A percentile compares a stretch with the other conserved stretches of the same genome.
Evolutionary conservation across 2,888 invertebrate species (phyloP).

Genomic region (Andrena praecox): DNA sequence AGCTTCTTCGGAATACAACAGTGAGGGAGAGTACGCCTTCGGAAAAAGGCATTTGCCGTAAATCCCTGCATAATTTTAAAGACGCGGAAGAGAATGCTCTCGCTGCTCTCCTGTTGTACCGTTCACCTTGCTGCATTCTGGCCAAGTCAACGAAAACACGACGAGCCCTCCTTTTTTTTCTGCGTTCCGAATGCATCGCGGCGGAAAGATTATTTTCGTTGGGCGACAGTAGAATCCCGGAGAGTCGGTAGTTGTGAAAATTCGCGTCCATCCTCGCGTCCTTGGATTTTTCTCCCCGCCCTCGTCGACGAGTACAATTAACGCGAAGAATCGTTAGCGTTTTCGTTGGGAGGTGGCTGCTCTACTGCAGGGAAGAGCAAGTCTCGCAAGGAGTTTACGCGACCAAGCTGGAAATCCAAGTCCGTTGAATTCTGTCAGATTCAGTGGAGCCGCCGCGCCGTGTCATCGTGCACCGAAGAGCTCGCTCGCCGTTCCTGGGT

Average conservation of each 20-base stretch:
- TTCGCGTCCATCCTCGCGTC: neutral
- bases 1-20: conserved; percentile 13
- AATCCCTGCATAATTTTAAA: conserved; percentile 20
- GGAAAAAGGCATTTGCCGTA: neutral
- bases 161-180: neutral
- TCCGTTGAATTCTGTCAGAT: conserved; percentile 59
- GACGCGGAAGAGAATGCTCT: conserved; percentile 30
- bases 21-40: neutral
- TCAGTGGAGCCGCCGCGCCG: conserved; percentile 38
- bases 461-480: conserved; percentile 43
- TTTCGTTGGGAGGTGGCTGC: conserved; percentile 12
- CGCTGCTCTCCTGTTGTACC: neutral
- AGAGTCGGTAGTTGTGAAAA: too few species aligned
- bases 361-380: conserved; percentile 8
- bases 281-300: conserved; percentile 22
- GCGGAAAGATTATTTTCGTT: neutral
- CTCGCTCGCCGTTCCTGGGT: conserved; percentile 44
- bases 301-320: conserved; percentile 41
- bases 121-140: neutral
- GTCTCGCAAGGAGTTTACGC: conserved; percentile 3
- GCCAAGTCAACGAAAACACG: neutral
- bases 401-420: conserved; percentile 6
- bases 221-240: neutral
- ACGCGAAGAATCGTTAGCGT: conserved; percentile 26
- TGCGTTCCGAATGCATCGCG: conserved; percentile 17